A percentile compares a stretch with the other conserved stretches of the same genome.
Evolutionary conservation across 23 tunicate species (phyloP).

Genomic region (Halocynthia aurantium): DNA sequence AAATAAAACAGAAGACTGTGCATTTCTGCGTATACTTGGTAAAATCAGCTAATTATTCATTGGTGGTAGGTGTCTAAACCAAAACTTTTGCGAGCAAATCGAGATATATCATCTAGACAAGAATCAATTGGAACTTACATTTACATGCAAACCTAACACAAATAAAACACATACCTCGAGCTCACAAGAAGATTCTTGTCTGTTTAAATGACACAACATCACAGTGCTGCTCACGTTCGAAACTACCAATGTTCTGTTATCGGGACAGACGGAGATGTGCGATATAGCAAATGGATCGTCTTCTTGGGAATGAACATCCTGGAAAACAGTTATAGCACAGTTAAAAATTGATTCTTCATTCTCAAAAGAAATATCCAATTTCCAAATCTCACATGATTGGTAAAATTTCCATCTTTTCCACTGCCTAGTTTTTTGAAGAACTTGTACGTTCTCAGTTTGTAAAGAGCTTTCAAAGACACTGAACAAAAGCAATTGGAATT

Average conservation of each 20-base stretch:
- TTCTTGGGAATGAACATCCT: constrained; percentile 1
- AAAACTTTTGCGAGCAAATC: too few species aligned
- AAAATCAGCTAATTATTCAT: too few species aligned
- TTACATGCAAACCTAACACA: not conserved
- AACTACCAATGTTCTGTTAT: constrained; percentile 33
- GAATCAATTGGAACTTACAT: too few species aligned
- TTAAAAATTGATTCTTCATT: too few species aligned
- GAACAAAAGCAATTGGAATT: not conserved
- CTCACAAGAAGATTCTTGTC: constrained; percentile 30
- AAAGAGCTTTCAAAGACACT: constrained; percentile 40
- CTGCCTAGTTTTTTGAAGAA: constrained; percentile 31
- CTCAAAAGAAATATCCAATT: too few species aligned
- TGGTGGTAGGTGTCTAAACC: too few species aligned
- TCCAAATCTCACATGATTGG: too few species aligned
- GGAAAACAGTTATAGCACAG: too few species aligned
- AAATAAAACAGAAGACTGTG: too few species aligned
- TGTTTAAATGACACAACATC: constrained; percentile 26
- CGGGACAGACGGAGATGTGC: constrained; percentile 39
- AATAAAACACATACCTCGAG: constrained; percentile 27
- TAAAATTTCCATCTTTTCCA: not conserved
- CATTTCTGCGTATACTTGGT: too few species aligned
- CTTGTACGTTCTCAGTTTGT: constrained; percentile 67
- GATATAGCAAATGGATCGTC: constrained; percentile 46
- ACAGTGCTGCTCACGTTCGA: constrained; percentile 46
- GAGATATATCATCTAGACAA: too few species aligned